Percentiles rank a stretch among this genome's conserved stretches.
Evolutionary conservation across 2,113 vertebrate genomes (phyloP).

Genomic region (Felis chaus): DNA sequence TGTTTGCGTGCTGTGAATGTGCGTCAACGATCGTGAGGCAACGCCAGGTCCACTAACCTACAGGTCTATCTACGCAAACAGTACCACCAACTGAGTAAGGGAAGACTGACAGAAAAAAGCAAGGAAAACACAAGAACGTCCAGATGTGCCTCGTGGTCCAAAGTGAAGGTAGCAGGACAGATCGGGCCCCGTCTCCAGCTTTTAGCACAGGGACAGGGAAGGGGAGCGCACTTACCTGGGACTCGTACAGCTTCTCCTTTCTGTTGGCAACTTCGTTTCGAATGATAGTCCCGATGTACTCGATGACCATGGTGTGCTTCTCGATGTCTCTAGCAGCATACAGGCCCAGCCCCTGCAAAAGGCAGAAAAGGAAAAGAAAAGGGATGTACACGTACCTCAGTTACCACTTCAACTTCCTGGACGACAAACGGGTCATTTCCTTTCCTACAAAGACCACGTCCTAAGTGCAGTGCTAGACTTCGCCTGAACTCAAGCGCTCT

Average conservation of each 20-base stretch:
- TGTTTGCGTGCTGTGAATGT: accelerated
- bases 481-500: background rate
- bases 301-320: constrained; percentile 99
- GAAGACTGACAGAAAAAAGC: accelerated
- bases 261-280: constrained; percentile 97
- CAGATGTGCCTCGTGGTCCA: accelerated
- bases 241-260: constrained; percentile 97
- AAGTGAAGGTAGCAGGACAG: accelerated
- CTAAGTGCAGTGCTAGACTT: background rate
- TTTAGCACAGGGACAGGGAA: accelerated
- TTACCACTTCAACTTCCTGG: accelerated
- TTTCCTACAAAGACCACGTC: background rate
- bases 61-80: accelerated
- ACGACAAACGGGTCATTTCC: background rate
- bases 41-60: accelerated
- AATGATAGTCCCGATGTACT: constrained; percentile 98
- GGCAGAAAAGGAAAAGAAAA: accelerated
- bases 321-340: constrained; percentile 98
- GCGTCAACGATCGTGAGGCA: accelerated
- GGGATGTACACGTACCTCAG: accelerated
- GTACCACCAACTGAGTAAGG: accelerated
- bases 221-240: constrained; percentile 90
- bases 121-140: accelerated
- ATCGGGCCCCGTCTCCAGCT: accelerated
- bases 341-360: constrained; percentile 93